Conservation (phyloP, 2,113 vertebrate species). For the Megaceryle torquata region DNA sequence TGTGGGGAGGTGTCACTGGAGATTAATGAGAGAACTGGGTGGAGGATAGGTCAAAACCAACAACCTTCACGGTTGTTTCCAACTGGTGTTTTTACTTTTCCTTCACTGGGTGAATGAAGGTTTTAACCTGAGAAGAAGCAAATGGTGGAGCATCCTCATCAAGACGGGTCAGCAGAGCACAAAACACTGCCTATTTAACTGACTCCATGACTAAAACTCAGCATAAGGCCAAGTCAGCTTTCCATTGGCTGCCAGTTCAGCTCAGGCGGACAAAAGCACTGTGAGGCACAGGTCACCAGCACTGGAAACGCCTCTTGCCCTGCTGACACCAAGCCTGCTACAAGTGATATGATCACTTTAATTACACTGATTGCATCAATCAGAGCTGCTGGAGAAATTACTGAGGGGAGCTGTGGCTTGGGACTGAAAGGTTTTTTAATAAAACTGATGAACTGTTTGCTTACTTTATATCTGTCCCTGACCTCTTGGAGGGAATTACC, state of each 20-base stretch:
- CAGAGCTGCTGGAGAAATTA: background rate
- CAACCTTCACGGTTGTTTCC: background rate
- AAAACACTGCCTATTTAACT: background rate
- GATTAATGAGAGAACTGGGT: accelerated
- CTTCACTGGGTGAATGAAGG: background rate
- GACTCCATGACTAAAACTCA: accelerated
- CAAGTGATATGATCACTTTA: background rate
- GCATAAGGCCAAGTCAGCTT: accelerated
- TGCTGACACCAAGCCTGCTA: background rate
- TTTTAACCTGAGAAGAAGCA: background rate
- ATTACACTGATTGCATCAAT: background rate
- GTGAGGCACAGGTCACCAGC: background rate
- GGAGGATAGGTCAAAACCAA: background rate
- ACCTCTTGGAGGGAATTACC: slow-evolving; percentile 29
- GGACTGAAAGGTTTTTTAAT: background rate
- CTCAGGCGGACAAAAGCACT: background rate
- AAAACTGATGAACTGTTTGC: background rate
- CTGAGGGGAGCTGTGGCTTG: background rate
- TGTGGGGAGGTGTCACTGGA: background rate
- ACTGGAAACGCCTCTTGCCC: background rate
- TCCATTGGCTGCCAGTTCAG: background rate
- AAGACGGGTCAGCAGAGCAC: background rate
- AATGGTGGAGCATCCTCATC: background rate
- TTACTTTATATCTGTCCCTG: background rate
- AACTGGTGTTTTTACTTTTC: accelerated